Base-by-base conservation (phyloP, 2,888 invertebrate species). In the Drosophila quinaria region DNA sequence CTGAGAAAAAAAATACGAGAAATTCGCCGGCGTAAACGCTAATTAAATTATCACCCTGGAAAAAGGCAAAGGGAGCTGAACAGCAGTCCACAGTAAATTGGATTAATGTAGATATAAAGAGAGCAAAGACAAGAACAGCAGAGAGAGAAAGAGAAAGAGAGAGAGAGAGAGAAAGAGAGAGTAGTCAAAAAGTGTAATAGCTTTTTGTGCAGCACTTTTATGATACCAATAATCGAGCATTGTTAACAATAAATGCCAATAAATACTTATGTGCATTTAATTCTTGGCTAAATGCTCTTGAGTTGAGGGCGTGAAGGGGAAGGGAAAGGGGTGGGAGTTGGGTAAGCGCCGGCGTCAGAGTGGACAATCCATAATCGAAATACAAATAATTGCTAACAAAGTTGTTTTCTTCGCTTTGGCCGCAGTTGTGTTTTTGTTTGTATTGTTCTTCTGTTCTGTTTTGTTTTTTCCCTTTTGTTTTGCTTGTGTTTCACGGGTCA, bases 41-140 rank as follows among this genome's bases (percentile, higher is more conserved):
- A 82, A 84, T 82, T 82, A 42, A 82, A 87, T 87, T 87, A 83
- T 73, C 75, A 78, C 63, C 73, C 65, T 39, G 50, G 62, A 35
- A 35, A 58, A 31, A 31, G 52, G 60, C 37, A 41, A 39, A 11
- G 42, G 51, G 49, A 42, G 39, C 52, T 49, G 54, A 56, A 64
- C 58, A 39, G 56, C 46, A 70, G 46, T 58, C 47, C 59, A 49
- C 55, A 60, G 58, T 72, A 81, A 87, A 87, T 87, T 84, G 87
- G 85, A 81, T 83, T 83, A 83, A 87, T 81, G 74, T 78, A 78
- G 62, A 69, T 76, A 58, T 65, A 64, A 47, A 64, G 58, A 60
- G 58, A 47, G 59, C 50, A 58, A 49, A 70, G 35, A n/a, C 29
- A 19, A 50, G 46, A 46, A 37, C 39, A 35, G 31, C 31, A 46